Evolutionary conservation across 2,113 vertebrate species (phyloP), one percentile per base, ranked within the genome.

Genomic region (Labrus mixtus): DNA sequence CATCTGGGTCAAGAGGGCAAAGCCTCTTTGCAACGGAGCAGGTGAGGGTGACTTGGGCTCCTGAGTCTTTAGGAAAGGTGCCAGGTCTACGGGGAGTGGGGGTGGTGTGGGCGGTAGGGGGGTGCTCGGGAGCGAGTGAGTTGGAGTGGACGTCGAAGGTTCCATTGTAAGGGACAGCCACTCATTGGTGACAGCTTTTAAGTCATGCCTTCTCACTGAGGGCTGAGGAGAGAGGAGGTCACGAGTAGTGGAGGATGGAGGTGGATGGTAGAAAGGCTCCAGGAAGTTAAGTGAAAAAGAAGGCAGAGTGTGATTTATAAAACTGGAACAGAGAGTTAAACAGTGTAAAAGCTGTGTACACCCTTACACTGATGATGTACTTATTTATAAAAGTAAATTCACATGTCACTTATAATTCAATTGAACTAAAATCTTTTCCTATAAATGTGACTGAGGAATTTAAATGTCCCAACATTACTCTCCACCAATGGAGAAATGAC

Each of bases 111-210:
- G 93, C 4, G 88, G 92, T 2, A 72, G 53, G 65, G 89, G 79
- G 41, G 81, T 79, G 76, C 74, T 83, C 36, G 93, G 69, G 74
- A 91, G 81, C 63, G 94, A 93, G 71, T 29, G 53, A 50, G 54
- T 16, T 15, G 82, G 90, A 78, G 93, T 77, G 76, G 92, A 85
- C 29, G 85, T 76, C 23, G 91, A 90, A 61, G 87, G 64, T 23
- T 80, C 90, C 88, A 92, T 48, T 72, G 94, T 95, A 84, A 95
- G 92, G 67, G 95, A 92, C 23, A 96, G 89, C 90, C 94, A 93
- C 79, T 95, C 95, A 19, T 53, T 91, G 90, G 92, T 87, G 82
- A 93, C 9, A 55, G 90, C 83, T 59, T 90, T 93, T 60, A 95
- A 85, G 71, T 86, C 84, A 62, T 63, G 74, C 60, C 60, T 73